phyloP scores from a whole-genome alignment of 2,113 vertebrate species.

The Pluvianellus socialis region DNA sequence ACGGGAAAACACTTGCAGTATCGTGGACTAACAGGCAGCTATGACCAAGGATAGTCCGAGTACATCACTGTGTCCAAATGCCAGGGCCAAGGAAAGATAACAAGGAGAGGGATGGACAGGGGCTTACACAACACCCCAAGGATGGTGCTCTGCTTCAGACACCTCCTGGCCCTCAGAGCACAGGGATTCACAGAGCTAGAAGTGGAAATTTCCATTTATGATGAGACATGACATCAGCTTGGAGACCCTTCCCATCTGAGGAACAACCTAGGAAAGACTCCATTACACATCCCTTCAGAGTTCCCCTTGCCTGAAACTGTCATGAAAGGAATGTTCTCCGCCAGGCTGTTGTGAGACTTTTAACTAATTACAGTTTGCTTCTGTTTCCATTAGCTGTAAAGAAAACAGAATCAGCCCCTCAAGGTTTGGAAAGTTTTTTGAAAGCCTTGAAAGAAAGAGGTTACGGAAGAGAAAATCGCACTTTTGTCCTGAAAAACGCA shows the following conservation, averaged over 20 bases:
- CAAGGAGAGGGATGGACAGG: neutral
- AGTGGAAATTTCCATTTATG: neutral
- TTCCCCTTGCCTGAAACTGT: neutral
- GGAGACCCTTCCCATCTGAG: neutral
- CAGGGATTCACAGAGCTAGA: neutral
- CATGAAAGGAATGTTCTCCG: neutral
- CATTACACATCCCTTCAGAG: neutral
- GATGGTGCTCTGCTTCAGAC: neutral
- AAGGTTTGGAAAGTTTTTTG: neutral
- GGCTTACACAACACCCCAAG: neutral
- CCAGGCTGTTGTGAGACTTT: neutral
- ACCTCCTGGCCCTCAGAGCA: neutral
- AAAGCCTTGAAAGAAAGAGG: neutral
- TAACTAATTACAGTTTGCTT: constrained; percentile 7
- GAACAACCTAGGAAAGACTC: neutral
- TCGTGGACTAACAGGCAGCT: neutral
- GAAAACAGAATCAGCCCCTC: neutral
- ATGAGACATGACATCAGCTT: neutral
- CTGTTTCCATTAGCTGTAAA: neutral
- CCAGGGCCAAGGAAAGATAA: neutral
- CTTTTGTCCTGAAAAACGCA: neutral
- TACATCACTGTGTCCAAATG: neutral
- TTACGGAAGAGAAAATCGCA: neutral
- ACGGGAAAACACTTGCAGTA: neutral
- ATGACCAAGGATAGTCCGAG: neutral